Percentiles rank a stretch among this genome's conserved stretches.
phyloP scores from a whole-genome alignment of 1,140 invertebrate species.

The Drosophila pachea region DNA sequence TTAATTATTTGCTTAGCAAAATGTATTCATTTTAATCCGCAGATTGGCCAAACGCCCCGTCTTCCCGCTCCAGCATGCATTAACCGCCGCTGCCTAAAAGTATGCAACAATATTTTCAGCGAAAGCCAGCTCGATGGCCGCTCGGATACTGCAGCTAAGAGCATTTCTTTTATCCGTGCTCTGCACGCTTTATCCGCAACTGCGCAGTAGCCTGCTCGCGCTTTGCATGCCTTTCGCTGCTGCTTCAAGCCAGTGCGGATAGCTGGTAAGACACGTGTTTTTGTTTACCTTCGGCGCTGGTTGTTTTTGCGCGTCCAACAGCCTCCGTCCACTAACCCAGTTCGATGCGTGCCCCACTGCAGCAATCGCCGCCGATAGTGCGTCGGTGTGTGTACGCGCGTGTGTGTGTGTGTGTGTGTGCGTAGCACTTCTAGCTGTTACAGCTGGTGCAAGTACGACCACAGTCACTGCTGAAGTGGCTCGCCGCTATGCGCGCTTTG shows the following conservation, averaged over 20 bases:
- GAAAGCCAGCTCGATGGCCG: not conserved
- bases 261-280: slow-evolving; percentile 64
- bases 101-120: slow-evolving; percentile 15
- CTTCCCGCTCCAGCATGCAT: not conserved
- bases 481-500: slow-evolving; percentile 40
- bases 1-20: too few species aligned
- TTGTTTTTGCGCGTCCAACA: slow-evolving; percentile 50
- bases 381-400: slow-evolving; percentile 13
- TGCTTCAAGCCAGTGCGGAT: slow-evolving; percentile 42
- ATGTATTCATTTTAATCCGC: not conserved
- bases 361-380: slow-evolving; percentile 36
- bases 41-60: not conserved
- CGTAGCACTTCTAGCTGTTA: slow-evolving; percentile 18
- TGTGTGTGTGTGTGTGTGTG: slow-evolving; percentile 4
- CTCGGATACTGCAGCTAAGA: slow-evolving; percentile 12
- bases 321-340: slow-evolving; percentile 57
- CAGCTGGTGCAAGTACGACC: slow-evolving; percentile 16
- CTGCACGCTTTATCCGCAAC: slow-evolving; percentile 47
- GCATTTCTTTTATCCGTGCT: slow-evolving; percentile 21
- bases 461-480: slow-evolving; percentile 40
- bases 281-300: slow-evolving; percentile 70
- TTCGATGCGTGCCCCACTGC: slow-evolving; percentile 54
- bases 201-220: slow-evolving; percentile 19
- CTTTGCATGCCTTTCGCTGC: too few species aligned
- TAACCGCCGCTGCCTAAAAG: slow-evolving; percentile 6